Percentiles rank a stretch among this genome's conserved stretches.
Evolutionary conservation across 2,797 vertebrate species (phyloP).

Genomic region (Aldrovandia affinis): DNA sequence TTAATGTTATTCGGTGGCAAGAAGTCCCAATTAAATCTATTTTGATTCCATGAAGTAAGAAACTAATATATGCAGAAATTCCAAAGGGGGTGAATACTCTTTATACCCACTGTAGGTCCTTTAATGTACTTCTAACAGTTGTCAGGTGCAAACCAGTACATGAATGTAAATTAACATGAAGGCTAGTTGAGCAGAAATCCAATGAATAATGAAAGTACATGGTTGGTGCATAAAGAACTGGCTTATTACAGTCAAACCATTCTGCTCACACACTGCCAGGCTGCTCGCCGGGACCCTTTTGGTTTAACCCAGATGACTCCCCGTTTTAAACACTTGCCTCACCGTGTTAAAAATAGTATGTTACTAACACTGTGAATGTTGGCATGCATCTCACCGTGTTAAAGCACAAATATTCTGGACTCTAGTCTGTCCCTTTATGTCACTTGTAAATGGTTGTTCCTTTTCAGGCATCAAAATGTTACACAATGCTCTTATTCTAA

Average conservation of each 20-base stretch:
- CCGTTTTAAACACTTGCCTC: constrained; percentile 27
- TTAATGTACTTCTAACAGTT: background rate
- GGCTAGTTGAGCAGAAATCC: background rate
- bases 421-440: constrained; percentile 24
- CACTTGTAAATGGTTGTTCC: constrained; percentile 33
- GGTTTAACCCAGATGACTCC: constrained; percentile 25
- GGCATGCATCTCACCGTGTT: constrained; percentile 41
- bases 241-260: background rate
- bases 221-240: background rate
- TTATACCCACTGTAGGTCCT: too few relatives aligned
- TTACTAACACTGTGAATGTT: constrained; percentile 56
- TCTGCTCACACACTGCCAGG: constrained; percentile 32
- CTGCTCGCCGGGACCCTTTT: constrained; percentile 32
- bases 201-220: background rate
- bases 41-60: too few relatives aligned
- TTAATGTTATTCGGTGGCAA: too few relatives aligned
- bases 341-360: constrained; percentile 43
- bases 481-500: background rate
- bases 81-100: too few relatives aligned
- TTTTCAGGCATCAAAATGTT: constrained; percentile 39
- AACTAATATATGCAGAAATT: too few relatives aligned
- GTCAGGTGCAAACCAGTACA: background rate
- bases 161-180: background rate
- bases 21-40: too few relatives aligned
- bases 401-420: constrained; percentile 36